Evolutionary conservation across 2,888 invertebrate genomes (phyloP), one percentile per base, ranked within the genome.

Genomic region (Ennomos quercinarius): DNA sequence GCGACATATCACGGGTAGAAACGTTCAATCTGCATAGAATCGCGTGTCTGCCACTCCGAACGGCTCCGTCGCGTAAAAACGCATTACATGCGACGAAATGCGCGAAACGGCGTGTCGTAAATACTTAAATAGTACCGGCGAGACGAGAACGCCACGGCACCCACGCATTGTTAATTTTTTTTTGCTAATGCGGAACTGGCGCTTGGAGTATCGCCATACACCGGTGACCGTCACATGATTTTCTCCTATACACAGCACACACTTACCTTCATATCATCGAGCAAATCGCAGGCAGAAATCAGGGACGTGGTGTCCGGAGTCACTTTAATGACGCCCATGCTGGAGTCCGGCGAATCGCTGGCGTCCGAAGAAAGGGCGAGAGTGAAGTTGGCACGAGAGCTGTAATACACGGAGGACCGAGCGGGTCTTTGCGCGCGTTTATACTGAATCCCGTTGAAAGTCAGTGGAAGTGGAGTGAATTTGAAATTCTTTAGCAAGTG

Each of bases 221-320:
- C 41, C 49, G 45, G 10, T 27, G 13, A 38, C 35, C 38, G 34
- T 60, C 60, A 60, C 60, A 55, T 60, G 60, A 60, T 51, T 46
- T 34, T 46, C 51, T 68, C 67, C 68, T 72, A 63, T 64, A 78
- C 27, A 27, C 17, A 17, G 17, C 17, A 17, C 81, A 84, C 80
- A 83, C 89, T 87, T 81, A 92, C 91, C 91, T 87, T 88, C 89
- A 91, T 89, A 63, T 92, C 91, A 73, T 92, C 92, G 83, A 92
- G 89, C 84, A 91, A 77, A 66, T 92, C 92, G 70, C 91, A 91
- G 40, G 74, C 91, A 50, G 92, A 91, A 81, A 89, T 86, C 65
- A 91, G 84, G 71, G 85, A 84, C 66, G 84, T 84, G 71, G 90
- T 82, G 80, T 92, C 91, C 64, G 89, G 84, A 71, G 81, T 83